Evolutionary conservation across 1,140 invertebrate species (phyloP), one percentile per base, ranked within the genome.

Genomic region (Streblospio benedicti): DNA sequence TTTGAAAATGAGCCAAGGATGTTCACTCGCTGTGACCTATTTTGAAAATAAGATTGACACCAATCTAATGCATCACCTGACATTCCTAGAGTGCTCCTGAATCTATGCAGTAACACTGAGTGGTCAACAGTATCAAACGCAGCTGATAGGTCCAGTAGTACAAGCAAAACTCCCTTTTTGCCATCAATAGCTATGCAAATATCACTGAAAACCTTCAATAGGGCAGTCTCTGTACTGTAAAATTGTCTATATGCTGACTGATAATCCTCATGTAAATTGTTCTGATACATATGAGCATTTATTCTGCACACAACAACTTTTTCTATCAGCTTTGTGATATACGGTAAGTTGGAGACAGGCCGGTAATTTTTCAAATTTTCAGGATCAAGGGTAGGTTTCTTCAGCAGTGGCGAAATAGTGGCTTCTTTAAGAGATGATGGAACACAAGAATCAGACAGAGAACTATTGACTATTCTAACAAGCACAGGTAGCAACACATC

Each of bases 151-250:
- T 53, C 51, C 6, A 32, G 51, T 6, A 53, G 51, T 2, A 53
- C 3, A 27, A 31, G 25, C 25, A 53, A 5, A 18, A 32, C 51
- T 31, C 27, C 51, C 27, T 32, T 53, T 20, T 53, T 32, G 2
- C n/a, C 33, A 3, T 53, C 51, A 27, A 53, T 18, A 1, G 51
- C n/a, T 30, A 28, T 32, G 23, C 28, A 32, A 18, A 53, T 32
- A n/a, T 53, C 2, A 32, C 33, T 53, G 1, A 31, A 32, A 18
- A 53, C 31, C 31, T n/a, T 5, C 25, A 32, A 31, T n/a, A 53
- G 51, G 9, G 51, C 51, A 3, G 51, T 53, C 31, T 53, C 25
- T 5, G 51, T 53, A n/a, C 25, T 53, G 51, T 53, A 32, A 53
- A 31, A 20, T 20, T 4, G 25, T 18, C 33, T 53, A 32, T 33